These are phyloP conservation scores for Rhopalosiphum nymphaeae DNA, from an alignment of 2,888 invertebrate species.

Conservation along the genomic window DNA sequence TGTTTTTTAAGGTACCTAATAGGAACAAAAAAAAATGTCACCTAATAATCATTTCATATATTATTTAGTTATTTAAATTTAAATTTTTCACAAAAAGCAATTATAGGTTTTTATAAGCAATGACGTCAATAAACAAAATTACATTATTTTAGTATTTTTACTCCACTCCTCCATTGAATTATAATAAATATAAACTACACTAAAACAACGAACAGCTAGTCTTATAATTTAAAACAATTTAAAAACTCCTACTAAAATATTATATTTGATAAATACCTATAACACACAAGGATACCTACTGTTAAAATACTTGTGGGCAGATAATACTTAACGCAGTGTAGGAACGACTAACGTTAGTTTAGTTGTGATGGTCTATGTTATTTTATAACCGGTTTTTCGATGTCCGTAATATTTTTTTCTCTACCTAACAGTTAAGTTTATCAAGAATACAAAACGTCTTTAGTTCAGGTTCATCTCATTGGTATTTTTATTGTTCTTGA, in stretches of 20 bases:
- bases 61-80: slow-evolving; percentile 3
- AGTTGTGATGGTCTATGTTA: slow-evolving; percentile 39
- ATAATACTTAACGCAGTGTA: not conserved
- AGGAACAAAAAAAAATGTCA: not conserved
- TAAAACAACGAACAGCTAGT: not conserved
- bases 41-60: not conserved
- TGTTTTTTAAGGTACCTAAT: not conserved
- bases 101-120: not conserved
- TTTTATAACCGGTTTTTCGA: slow-evolving; percentile 49
- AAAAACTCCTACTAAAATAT: slow-evolving; percentile 42
- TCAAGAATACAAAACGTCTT: slow-evolving; percentile 31
- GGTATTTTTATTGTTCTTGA: not conserved
- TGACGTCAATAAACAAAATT: not conserved
- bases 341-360: slow-evolving; percentile 28
- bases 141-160: not conserved
- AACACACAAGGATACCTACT: slow-evolving; percentile 11
- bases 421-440: slow-evolving; percentile 26
- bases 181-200: not conserved
- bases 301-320: slow-evolving; percentile 42
- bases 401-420: slow-evolving; percentile 13
- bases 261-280: slow-evolving; percentile 16
- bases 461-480: slow-evolving; percentile 28
- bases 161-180: not conserved
- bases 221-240: slow-evolving; percentile 15
- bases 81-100: not conserved